phyloP scores from a whole-genome alignment of 2,888 invertebrate genomes.

The Melitaea athalia region DNA sequence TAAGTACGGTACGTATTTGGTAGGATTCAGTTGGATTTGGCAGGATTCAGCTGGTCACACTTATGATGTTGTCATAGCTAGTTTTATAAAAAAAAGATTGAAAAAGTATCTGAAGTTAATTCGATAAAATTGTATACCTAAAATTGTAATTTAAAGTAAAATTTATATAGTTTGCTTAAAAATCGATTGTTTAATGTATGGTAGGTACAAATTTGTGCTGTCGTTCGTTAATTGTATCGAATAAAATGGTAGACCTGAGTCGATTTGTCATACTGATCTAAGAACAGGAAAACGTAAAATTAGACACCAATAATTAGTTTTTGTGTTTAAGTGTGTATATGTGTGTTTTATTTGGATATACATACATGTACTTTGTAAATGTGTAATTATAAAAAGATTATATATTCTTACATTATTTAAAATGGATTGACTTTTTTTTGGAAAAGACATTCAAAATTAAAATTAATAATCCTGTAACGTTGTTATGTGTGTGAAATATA shows the following conservation, averaged over 20 bases:
- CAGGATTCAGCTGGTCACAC: slow-evolving; percentile 21
- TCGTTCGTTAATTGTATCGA: neutral
- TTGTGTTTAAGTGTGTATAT: neutral
- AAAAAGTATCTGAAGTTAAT: slow-evolving; percentile 15
- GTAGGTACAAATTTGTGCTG: slow-evolving; percentile 11
- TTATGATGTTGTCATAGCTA: slow-evolving; percentile 31
- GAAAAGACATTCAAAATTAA: no score
- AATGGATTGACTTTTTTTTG: neutral
- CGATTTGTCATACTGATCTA: slow-evolving; percentile 26
- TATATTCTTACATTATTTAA: neutral
- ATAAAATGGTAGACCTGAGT: slow-evolving; percentile 1
- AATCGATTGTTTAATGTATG: slow-evolving; percentile 1
- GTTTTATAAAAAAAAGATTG: slow-evolving; percentile 22
- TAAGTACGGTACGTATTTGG: no score
- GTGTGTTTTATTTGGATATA: neutral
- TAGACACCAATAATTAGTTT: neutral
- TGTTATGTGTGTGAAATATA: neutral
- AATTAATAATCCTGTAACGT: neutral
- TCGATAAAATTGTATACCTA: neutral
- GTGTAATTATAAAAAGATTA: neutral
- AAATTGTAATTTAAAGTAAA: slow-evolving; percentile 13
- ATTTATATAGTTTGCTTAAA: neutral
- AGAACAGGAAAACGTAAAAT: slow-evolving; percentile 8
- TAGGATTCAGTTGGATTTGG: neutral
- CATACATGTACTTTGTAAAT: neutral